Conservation (phyloP, 1,140 invertebrate genomes). For the Gonatopus flavifemur region DNA sequence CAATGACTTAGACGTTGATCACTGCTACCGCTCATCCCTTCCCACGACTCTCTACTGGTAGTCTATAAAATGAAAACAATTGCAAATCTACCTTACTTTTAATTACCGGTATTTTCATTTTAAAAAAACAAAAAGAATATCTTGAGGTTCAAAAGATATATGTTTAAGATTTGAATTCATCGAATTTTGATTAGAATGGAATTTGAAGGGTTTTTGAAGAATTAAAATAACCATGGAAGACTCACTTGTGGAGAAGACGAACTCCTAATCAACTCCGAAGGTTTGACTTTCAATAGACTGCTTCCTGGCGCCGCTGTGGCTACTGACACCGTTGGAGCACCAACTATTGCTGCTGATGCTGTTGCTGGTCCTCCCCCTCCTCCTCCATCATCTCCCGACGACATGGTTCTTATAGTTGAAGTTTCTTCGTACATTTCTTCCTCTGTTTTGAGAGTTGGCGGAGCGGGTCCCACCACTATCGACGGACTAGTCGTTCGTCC, state of each 20-base stretch:
- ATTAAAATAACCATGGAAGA: too few relatives aligned
- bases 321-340: too few relatives aligned
- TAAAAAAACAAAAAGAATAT: slow-evolving; percentile 14
- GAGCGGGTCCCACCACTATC: slow-evolving; percentile 37
- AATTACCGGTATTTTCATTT: slow-evolving; percentile 1
- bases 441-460: slow-evolving; percentile 39
- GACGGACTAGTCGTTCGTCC: slow-evolving; percentile 44
- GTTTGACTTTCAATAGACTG: slow-evolving; percentile 27
- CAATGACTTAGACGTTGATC: slow-evolving; percentile 66
- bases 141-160: background rate
- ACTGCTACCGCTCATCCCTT: slow-evolving; percentile 20
- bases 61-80: slow-evolving; percentile 17
- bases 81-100: too few relatives aligned
- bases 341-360: slow-evolving; percentile 2
- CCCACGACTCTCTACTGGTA: slow-evolving; percentile 22
- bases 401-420: too few relatives aligned
- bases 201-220: too few relatives aligned
- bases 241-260: slow-evolving; percentile 62
- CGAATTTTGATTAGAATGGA: too few relatives aligned
- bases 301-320: background rate
- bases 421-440: slow-evolving; percentile 21
- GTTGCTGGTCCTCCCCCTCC: too few relatives aligned
- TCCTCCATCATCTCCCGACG: slow-evolving; percentile 8
- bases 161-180: too few relatives aligned
- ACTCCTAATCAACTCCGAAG: slow-evolving; percentile 53